Evolutionary conservation across 2,113 vertebrate genomes (phyloP).

Genomic region (Antigone vipio): DNA sequence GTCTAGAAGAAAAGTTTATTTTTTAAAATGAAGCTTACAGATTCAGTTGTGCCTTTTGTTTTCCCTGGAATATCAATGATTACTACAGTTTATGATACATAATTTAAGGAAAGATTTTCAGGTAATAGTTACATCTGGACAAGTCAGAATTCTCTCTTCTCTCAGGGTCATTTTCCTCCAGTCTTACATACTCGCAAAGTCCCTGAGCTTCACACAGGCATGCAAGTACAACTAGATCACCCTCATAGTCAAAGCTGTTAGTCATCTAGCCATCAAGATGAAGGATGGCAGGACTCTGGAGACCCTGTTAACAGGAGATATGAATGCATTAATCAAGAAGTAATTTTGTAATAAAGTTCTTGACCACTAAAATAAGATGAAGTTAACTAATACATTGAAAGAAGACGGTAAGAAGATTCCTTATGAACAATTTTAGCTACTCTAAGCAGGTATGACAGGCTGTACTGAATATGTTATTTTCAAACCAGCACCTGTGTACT

Average conservation of each 20-base stretch:
- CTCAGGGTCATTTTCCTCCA: background rate
- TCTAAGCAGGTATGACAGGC: background rate
- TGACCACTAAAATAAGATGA: background rate
- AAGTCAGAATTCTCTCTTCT: background rate
- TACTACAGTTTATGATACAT: background rate
- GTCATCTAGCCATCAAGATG: background rate
- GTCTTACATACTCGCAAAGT: background rate
- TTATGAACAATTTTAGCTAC: background rate
- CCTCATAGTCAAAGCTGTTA: background rate
- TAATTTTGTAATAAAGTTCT: background rate
- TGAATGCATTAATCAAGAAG: background rate
- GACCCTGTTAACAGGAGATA: background rate
- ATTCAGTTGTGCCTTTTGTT: background rate
- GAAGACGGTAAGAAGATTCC: background rate
- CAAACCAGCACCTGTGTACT: background rate
- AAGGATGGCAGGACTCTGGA: background rate
- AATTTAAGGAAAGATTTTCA: background rate
- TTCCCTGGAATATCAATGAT: background rate
- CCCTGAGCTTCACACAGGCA: background rate
- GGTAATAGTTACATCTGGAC: background rate
- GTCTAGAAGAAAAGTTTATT: background rate
- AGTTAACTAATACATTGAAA: background rate
- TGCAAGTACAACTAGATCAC: background rate
- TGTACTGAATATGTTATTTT: background rate
- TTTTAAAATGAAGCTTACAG: background rate